A percentile compares a stretch with the other conserved stretches of the same genome.
phyloP scores from a whole-genome alignment of 2,113 vertebrate genomes.

The Cephalopholis sonnerati region DNA sequence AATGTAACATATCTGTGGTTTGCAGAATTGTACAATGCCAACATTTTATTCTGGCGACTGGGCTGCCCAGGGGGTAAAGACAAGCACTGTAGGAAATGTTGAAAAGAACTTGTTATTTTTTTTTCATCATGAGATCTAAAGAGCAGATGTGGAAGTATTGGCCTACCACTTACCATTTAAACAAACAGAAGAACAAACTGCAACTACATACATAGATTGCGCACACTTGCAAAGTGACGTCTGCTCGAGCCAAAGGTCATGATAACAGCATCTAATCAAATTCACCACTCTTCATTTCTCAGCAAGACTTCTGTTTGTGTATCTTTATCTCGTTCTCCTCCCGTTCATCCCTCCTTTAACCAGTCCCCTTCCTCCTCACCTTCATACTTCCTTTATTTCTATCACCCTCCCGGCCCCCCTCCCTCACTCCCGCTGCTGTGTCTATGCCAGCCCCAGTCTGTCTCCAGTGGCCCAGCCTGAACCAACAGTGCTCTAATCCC shows the following conservation, averaged over 20 bases:
- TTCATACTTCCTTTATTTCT: constrained; percentile 5
- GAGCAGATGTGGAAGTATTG: neutral
- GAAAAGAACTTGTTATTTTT: too few species aligned
- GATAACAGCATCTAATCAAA: neutral
- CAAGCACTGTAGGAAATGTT: constrained; percentile 17
- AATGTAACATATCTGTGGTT: too few species aligned
- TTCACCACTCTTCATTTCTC: neutral
- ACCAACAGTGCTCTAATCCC: constrained; percentile 76
- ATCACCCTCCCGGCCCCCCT: neutral
- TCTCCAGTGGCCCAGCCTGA: constrained; percentile 79
- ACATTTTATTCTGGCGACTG: too few species aligned
- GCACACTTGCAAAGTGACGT: too few species aligned
- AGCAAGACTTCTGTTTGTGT: too few species aligned
- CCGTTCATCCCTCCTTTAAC: neutral
- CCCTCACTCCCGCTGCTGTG: constrained; percentile 47
- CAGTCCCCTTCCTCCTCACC: neutral
- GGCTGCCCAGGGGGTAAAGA: neutral
- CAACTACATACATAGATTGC: neutral
- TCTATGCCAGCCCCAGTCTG: constrained; percentile 72
- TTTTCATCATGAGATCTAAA: neutral
- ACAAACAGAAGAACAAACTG: neutral
- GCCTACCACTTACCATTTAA: neutral
- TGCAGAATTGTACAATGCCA: too few species aligned
- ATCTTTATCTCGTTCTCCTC: neutral
- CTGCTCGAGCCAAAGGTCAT: neutral